Base-by-base conservation (phyloP, 2,888 invertebrate genomes). In the Brenthis ino region DNA sequence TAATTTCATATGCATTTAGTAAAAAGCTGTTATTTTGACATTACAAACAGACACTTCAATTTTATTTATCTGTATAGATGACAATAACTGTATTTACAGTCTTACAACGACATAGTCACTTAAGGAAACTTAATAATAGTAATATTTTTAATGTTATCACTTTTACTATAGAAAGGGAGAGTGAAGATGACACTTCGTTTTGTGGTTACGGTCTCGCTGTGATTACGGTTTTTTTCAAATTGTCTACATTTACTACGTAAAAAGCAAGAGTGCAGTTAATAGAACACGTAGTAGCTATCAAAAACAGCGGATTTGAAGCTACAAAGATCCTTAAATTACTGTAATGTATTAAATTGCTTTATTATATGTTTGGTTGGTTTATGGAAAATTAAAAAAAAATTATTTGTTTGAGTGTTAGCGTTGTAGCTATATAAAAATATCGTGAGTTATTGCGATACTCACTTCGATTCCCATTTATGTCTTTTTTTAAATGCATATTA, bases 181-280 rank as follows among this genome's bases (percentile, higher is more conserved):
- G 72, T 69, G 53, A 64, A 48, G 67, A 67, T 67, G 69, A 69
- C 64, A 64, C 57, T 57, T 20, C 60, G 20, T 60, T 69, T 69
- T 60, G 64, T 56, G 57, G 58, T 55, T 43, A 54, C 53, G 33
- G 16, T 50, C 20, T 37, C 37, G 37, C 37, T 43, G 33, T 69
- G 67, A 65, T 72, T 57, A 55, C 69, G 37, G 57, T 51, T 64
- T 56, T 68, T 64, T n/a, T 50, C 56, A 51, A 57, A 72, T 72
- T 67, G 55, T 67, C 69, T 48, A 65, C 67, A 67, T 63, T 64
- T 33, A 28, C 33, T 50, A 47, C n/a, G 12, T 65, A 68, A 65
- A 71, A 71, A 65, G 64, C 57, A 65, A 64, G 63, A 51, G 57
- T 13, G 47, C 50, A 28, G 3, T 37, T 56, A 28, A 47, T 14